Conservation (phyloP, 1,140 invertebrate species). For the Ectropis grisescens region DNA sequence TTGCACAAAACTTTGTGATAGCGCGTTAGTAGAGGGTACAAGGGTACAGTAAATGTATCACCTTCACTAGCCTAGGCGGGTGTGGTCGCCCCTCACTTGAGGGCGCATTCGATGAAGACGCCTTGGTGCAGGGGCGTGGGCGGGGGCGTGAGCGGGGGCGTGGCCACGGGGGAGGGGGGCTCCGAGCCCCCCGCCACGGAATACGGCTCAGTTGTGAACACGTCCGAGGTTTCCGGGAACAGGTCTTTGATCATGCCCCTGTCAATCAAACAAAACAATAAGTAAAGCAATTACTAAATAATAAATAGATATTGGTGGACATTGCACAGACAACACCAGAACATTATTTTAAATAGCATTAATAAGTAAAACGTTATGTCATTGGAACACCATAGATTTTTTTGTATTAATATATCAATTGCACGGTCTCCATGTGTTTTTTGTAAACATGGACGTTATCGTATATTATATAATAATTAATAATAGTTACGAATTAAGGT, state of each 20-base stretch:
- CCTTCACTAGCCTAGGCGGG: slow-evolving; percentile 31
- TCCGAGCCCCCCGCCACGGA: slow-evolving; percentile 21
- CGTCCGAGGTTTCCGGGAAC: slow-evolving; percentile 27
- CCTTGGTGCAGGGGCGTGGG: slow-evolving; percentile 10
- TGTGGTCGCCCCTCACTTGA: slow-evolving; percentile 33
- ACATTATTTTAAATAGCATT: background rate
- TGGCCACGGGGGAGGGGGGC: slow-evolving; percentile 1
- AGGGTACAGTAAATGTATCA: too few relatives aligned
- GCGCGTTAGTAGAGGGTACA: too few relatives aligned
- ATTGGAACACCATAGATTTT: too few relatives aligned
- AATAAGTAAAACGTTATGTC: background rate
- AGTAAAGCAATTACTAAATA: background rate
- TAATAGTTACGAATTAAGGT: too few relatives aligned
- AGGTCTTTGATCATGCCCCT: slow-evolving; percentile 41
- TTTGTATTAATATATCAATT: too few relatives aligned
- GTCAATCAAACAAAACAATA: slow-evolving; percentile 4
- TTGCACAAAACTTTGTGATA: too few relatives aligned
- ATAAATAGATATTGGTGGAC: too few relatives aligned
- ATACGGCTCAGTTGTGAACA: slow-evolving; percentile 15
- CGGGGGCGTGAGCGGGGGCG: slow-evolving; percentile 6
- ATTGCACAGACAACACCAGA: background rate
- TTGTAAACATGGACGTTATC: too few relatives aligned
- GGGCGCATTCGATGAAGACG: slow-evolving; percentile 52
- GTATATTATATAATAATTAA: too few relatives aligned
- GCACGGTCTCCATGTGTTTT: too few relatives aligned